These are phyloP conservation scores for Aphrocallistes beatrix DNA, from an alignment of 37 sponge, comb jelly and placozoan species.

Conservation along the genomic window DNA sequence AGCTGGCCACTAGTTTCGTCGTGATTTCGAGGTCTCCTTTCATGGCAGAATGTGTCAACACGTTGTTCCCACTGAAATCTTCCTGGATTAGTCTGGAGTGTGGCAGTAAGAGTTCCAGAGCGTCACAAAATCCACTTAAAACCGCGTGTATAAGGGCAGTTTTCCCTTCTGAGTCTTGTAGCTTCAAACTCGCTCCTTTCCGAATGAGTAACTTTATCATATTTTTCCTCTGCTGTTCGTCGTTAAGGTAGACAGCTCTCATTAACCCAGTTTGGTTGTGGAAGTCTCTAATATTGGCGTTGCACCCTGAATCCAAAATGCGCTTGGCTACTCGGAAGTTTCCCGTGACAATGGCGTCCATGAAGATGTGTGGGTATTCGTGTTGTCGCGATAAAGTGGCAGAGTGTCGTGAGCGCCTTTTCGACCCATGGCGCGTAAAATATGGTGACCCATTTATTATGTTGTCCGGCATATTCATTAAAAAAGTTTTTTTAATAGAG, in stretches of 20 bases:
- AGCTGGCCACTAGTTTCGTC: constrained; percentile 25
- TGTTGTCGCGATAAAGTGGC: background rate
- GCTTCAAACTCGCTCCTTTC: constrained; percentile 40
- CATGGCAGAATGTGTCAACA: constrained; percentile 35
- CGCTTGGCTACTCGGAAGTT: background rate
- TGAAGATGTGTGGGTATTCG: background rate
- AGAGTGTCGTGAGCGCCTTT: background rate
- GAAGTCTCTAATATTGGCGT: background rate
- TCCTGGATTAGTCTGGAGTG: constrained; percentile 20
- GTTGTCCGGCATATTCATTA: background rate
- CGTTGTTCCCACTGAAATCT: constrained; percentile 50
- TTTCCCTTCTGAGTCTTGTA: constrained; percentile 33
- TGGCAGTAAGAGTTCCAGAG: background rate
- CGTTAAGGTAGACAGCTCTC: constrained; percentile 13
- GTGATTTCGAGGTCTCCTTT: constrained; percentile 31
- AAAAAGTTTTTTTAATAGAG: background rate
- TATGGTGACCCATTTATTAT: background rate
- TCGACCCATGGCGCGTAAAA: background rate
- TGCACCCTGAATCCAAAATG: background rate
- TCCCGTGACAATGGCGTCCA: background rate
- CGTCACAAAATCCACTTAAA: constrained; percentile 21
- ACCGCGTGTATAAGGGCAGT: constrained; percentile 50
- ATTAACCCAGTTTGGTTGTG: background rate
- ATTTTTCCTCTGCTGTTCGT: background rate
- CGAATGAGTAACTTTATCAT: constrained; percentile 29